Percentiles rank a stretch among this genome's conserved stretches.
Conservation (phyloP, 2,888 invertebrate species). For the Perizoma flavofasciatum region DNA sequence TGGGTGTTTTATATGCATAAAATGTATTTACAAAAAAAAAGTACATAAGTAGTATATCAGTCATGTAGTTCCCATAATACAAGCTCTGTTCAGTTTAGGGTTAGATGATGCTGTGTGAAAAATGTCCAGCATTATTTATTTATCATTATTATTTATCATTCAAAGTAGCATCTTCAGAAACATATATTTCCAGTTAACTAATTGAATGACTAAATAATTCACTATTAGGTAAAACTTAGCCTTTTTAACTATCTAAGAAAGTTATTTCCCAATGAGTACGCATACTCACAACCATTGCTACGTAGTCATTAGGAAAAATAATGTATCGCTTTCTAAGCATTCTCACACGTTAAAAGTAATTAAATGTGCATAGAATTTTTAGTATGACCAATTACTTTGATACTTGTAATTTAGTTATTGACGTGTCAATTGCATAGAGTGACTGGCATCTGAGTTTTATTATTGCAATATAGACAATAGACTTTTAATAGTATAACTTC, state of each 20-base stretch:
- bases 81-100: no score
- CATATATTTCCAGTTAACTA: conserved; percentile 31
- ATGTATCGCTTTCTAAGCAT: conserved; percentile 3
- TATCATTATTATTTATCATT: no score
- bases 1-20: conserved; percentile 32
- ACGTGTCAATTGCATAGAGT: conserved; percentile 16
- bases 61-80: no score
- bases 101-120: no score
- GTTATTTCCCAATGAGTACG: conserved; percentile 26
- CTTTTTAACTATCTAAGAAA: conserved; percentile 10
- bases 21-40: no score
- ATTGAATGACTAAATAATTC: conserved; percentile 28
- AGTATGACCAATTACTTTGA: conserved; percentile 4
- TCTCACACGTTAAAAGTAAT: neutral
- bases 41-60: no score
- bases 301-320: conserved; percentile 25
- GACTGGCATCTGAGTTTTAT: conserved; percentile 10
- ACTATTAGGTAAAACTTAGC: conserved; percentile 4
- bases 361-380: no score
- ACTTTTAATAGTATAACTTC: conserved; percentile 1
- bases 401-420: conserved; percentile 16
- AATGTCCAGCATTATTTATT: no score
- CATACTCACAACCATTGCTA: neutral
- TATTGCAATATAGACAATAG: conserved; percentile 8
- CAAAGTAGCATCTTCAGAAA: conserved; percentile 32